Evolutionary conservation across 2,888 invertebrate species (phyloP).

Genomic region (Sylvicola cinctus): DNA sequence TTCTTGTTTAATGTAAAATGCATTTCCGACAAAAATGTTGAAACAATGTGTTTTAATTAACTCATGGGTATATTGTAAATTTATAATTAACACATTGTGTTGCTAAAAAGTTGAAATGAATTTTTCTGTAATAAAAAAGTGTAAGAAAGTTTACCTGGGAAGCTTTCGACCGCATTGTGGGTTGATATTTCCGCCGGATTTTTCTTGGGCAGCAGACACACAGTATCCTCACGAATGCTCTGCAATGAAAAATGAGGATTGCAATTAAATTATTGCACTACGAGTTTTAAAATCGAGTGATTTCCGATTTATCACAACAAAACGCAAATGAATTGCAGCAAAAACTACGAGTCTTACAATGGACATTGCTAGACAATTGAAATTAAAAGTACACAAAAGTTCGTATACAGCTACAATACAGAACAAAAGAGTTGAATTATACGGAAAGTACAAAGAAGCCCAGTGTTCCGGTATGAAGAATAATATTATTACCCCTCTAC

Average conservation of each 20-base stretch:
- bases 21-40: too few species aligned
- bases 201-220: conserved; percentile 77
- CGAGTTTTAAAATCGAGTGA: too few species aligned
- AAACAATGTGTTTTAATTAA: too few species aligned
- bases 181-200: conserved; percentile 60
- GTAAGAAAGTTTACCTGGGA: conserved; percentile 79
- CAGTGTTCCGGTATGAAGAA: background rate
- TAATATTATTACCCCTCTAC: too few species aligned
- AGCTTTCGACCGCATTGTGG: conserved; percentile 65
- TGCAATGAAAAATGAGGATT: conserved; percentile 32
- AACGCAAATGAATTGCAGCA: too few species aligned
- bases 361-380: background rate
- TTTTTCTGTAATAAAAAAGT: too few species aligned
- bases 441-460: background rate
- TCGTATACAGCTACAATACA: background rate
- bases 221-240: conserved; percentile 80
- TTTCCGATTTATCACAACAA: too few species aligned
- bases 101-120: too few species aligned
- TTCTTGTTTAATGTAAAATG: too few species aligned
- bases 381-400: background rate
- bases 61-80: too few species aligned
- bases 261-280: conserved; percentile 3
- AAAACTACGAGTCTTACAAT: too few species aligned
- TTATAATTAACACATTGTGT: too few species aligned
- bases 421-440: background rate